Conservation (phyloP, 2,888 invertebrate genomes). For the Cosmia pyralina region DNA sequence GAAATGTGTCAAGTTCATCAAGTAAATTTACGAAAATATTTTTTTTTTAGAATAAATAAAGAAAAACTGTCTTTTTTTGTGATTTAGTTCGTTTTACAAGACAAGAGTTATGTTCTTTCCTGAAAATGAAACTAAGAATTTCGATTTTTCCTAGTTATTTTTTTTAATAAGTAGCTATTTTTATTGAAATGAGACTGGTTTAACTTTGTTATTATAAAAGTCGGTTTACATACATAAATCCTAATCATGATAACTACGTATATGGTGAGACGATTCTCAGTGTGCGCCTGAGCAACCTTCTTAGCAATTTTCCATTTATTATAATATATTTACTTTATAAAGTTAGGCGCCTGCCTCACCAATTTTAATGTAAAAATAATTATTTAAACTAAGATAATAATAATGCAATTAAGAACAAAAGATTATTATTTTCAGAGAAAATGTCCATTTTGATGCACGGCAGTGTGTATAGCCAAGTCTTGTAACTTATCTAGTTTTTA, state of each 20-base stretch:
- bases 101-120: background rate
- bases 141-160: background rate
- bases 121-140: background rate
- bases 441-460: background rate
- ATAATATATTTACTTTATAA: constrained; percentile 5
- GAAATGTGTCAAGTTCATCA: too few species aligned
- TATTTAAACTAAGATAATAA: constrained; percentile 27
- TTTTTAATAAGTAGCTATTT: constrained; percentile 28
- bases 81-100: background rate
- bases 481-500: constrained; percentile 34
- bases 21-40: too few species aligned
- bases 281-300: constrained; percentile 26
- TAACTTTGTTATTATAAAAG: constrained; percentile 43
- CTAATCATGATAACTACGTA: background rate
- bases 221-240: constrained; percentile 12
- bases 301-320: constrained; percentile 28
- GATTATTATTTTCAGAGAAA: background rate
- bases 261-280: background rate
- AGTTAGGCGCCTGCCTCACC: constrained; percentile 62
- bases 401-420: constrained; percentile 30
- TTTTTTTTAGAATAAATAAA: too few species aligned
- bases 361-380: constrained; percentile 46
- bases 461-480: constrained; percentile 32
- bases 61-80: too few species aligned
- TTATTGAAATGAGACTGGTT: constrained; percentile 58